phyloP scores from a whole-genome alignment of 2,888 invertebrate species.

The Drosophila differens region DNA sequence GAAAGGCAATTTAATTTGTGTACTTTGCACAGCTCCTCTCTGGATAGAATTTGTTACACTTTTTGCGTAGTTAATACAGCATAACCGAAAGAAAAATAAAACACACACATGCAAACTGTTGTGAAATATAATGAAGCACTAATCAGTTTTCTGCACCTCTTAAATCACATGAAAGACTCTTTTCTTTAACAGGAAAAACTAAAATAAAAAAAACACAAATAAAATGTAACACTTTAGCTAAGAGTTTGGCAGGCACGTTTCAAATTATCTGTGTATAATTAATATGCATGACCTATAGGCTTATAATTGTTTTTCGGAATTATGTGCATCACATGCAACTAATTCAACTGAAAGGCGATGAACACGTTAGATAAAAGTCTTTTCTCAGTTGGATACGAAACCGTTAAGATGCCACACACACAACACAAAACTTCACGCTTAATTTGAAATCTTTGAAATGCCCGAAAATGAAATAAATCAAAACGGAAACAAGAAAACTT shows the following conservation, averaged over 20 bases:
- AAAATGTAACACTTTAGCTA: conserved; percentile 29
- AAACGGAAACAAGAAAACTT: conserved; percentile 34
- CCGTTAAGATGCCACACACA: conserved; percentile 44
- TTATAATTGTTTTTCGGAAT: conserved; percentile 36
- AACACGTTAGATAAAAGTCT: conserved; percentile 54
- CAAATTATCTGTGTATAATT: conserved; percentile 25
- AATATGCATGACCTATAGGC: conserved; percentile 18
- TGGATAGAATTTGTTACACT: conserved; percentile 74
- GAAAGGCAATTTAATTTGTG: conserved; percentile 56
- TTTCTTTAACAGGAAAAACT: conserved; percentile 30
- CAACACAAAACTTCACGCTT: conserved; percentile 26
- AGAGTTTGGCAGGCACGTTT: conserved; percentile 26
- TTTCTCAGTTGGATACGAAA: conserved; percentile 42
- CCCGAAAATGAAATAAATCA: conserved; percentile 36
- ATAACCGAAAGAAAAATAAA: conserved; percentile 30
- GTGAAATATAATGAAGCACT: conserved; percentile 55
- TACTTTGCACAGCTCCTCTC: conserved; percentile 26
- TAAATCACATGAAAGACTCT: conserved; percentile 23
- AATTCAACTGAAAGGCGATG: conserved; percentile 56
- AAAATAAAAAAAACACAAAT: conserved; percentile 18
- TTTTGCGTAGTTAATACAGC: conserved; percentile 71
- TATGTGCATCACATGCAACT: conserved; percentile 46
- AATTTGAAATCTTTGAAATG: conserved; percentile 67
- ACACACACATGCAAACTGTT: conserved; percentile 9
- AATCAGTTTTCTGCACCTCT: conserved; percentile 48